Base-by-base conservation (phyloP, 2,113 vertebrate genomes). In the Rynchops niger region DNA sequence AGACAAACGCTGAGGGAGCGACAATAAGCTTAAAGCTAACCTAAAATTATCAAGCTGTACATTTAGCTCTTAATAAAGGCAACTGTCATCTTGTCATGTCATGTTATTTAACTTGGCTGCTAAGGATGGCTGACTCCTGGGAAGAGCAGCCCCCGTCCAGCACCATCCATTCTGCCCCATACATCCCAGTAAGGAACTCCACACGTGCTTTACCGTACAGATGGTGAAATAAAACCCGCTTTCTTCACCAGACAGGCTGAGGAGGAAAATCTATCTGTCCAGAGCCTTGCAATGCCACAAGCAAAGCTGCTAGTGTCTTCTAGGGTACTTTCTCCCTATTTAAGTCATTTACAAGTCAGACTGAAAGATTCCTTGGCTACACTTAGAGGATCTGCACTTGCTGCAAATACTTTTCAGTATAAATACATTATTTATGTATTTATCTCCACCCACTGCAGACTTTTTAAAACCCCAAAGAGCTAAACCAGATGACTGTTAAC, bases 391-490 rank as follows among this genome's bases (percentile, higher is more conserved):
- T 26, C 42, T 25, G 15, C 15, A 6, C 15, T 29, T 17, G 7
- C 22, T 43, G 50, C 17, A 34, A 27, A 25, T 22, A 14, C 15
- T 43, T 36, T 7, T 26, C 25, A 43, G 42, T 13, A 30, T 9
- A 26, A 52, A 15, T 49, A 38, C n/a, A n/a, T n/a, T n/a, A n/a
- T n/a, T n/a, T n/a, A n/a, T n/a, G n/a, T n/a, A n/a, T n/a, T n/a
- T n/a, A n/a, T n/a, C 52, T 42, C 30, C 1, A 4, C 10, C 13
- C 19, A 14, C 12, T 2, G 0, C 12, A 56, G 49, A 25, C 30
- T n/a, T 21, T 23, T 23, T 18, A 36, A 36, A 55, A 19, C 19
- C 18, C 15, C 32, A 9, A 19, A 32, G 32, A 58, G 50, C 22
- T 56, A 34, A 36, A 30, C 15, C 49, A 45, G 34, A 9, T 20